These are phyloP conservation scores for Minunthozetes semirufus DNA, from an alignment of 2,888 invertebrate species.

Conservation along the genomic window DNA sequence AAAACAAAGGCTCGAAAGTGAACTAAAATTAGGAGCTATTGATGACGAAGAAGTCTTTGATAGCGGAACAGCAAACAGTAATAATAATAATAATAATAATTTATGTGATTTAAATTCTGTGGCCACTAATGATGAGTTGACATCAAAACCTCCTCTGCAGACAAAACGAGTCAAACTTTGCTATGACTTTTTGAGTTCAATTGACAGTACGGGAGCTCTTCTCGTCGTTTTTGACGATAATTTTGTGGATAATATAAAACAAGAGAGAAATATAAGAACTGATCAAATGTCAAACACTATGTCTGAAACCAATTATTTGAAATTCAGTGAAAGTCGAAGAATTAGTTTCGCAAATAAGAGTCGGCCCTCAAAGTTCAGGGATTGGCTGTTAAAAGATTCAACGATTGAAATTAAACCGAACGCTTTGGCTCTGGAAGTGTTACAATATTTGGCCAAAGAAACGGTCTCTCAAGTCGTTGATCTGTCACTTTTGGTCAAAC, in stretches of 20 bases:
- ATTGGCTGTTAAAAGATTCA: constrained; percentile 47
- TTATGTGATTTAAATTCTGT: background rate
- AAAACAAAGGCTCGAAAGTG: constrained; percentile 43
- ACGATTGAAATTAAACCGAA: constrained; percentile 48
- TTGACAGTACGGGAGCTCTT: constrained; percentile 51
- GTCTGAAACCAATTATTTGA: constrained; percentile 58
- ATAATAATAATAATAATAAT: constrained; percentile 1
- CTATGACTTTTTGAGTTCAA: constrained; percentile 49
- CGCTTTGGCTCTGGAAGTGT: constrained; percentile 62
- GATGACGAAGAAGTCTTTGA: constrained; percentile 44
- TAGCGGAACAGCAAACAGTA: constrained; percentile 35
- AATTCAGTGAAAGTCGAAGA: constrained; percentile 70
- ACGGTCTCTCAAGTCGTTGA: constrained; percentile 69
- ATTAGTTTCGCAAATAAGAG: constrained; percentile 49
- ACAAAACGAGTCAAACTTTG: constrained; percentile 47
- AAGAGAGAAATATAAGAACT: constrained; percentile 49
- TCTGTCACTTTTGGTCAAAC: constrained; percentile 68
- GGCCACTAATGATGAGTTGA: background rate
- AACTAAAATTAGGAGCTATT: constrained; percentile 41
- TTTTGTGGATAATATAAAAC: constrained; percentile 50
- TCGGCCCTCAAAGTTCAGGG: constrained; percentile 49
- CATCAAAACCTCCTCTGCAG: constrained; percentile 17
- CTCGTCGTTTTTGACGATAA: constrained; percentile 47
- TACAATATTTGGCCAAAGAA: constrained; percentile 80
- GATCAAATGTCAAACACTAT: constrained; percentile 47